These are phyloP conservation scores for Embiotoca jacksoni DNA, from an alignment of 2,113 vertebrate species.

Conservation along the genomic window DNA sequence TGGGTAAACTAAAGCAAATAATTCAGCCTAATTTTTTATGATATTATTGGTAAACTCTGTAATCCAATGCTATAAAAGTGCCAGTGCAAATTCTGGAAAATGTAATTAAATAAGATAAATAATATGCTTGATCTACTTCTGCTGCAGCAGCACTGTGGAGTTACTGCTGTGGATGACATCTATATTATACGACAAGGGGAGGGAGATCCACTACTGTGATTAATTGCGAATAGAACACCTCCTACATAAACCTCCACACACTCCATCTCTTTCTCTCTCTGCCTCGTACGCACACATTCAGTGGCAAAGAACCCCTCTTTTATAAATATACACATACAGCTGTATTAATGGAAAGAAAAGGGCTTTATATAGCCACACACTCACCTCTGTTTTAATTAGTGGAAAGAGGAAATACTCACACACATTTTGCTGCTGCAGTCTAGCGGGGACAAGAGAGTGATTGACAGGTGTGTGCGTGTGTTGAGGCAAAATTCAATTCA, in stretches of 20 bases:
- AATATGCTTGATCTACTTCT: slow-evolving; percentile 19
- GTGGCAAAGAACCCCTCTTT: slow-evolving; percentile 5
- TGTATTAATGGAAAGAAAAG: slow-evolving; percentile 49
- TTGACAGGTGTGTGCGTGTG: slow-evolving; percentile 52
- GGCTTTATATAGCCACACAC: slow-evolving; percentile 52
- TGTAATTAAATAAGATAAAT: slow-evolving; percentile 44
- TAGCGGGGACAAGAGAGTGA: slow-evolving; percentile 51
- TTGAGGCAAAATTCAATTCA: slow-evolving; percentile 50
- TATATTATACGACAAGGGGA: slow-evolving; percentile 55
- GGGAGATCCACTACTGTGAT: slow-evolving; percentile 58
- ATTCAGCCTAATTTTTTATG: too few relatives aligned
- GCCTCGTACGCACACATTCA: slow-evolving; percentile 6
- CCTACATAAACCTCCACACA: slow-evolving; percentile 36
- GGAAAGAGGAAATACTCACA: slow-evolving; percentile 17
- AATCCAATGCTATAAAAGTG: neutral
- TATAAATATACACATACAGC: slow-evolving; percentile 39
- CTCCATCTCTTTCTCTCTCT: neutral
- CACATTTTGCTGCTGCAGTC: neutral
- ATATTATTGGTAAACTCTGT: neutral
- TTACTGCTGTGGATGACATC: slow-evolving; percentile 58
- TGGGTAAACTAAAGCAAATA: too few relatives aligned
- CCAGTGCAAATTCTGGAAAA: neutral
- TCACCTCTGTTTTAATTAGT: slow-evolving; percentile 64
- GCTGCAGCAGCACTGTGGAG: slow-evolving; percentile 29
- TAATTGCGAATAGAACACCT: slow-evolving; percentile 61